Evolutionary conservation across 2,113 vertebrate genomes (phyloP), one percentile per base, ranked within the genome.

Genomic region (Nycticorax nycticorax): DNA sequence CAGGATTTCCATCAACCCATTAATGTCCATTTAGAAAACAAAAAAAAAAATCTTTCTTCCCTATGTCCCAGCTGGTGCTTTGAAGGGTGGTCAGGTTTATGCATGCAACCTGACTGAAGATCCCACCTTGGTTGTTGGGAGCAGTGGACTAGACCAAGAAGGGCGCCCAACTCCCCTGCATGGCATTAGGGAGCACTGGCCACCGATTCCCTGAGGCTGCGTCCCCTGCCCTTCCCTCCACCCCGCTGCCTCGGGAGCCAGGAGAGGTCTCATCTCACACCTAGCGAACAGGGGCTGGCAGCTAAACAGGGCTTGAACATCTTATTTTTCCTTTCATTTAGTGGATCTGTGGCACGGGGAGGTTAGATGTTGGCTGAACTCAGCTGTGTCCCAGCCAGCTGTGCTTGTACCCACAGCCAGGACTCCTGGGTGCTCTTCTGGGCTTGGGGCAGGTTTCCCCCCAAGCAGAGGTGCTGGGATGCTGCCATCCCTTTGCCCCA

Each of bases 1-100:
- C 85, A 95, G 89, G 93, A 78, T 75, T 89, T 94, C 74, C 89
- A 95, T 96, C 94, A 85, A 81, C 59, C 64, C 95, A 97, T 97
- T 97, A 97, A 86, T 96, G 96, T 97, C 93, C 98, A 95, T 96
- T 71, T 76, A 92, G 60, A 82, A 95, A 91, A 85, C 41, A 0
- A 75, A 45, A 28, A 45, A 28, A 69, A 17, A 18, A 4, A 1
- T 52, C 7, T 59, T 60, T 88, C 16, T 85, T 79, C 52, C 14
- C 48, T 30, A 7, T 71, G 50, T 92, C 66, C n/a, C 45, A 83
- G 47, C 32, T 93, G 78, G 77, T 69, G 77, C 74, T 88, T 79
- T 79, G 74, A 80, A 82, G 37, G 8, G 5, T 88, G 66, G 43
- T 77, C 88, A 53, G 59, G 74, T 89, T 93, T 73, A 67, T 93